Conservation (phyloP, 2,797 vertebrate species). For the Pseudopleuronectes americanus region DNA sequence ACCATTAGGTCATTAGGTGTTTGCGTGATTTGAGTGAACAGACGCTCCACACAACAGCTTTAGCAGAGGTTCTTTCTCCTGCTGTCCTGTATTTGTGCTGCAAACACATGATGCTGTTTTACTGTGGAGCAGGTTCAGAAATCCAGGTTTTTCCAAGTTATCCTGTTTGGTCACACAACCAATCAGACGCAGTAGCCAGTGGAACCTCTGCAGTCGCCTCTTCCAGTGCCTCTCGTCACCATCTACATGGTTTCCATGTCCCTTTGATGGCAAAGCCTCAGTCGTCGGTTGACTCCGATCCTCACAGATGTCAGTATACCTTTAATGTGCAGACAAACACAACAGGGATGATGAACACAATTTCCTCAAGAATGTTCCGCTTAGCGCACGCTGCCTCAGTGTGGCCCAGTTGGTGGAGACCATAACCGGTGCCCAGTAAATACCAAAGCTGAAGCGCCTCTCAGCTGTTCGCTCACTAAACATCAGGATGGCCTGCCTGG, state of each 20-base stretch:
- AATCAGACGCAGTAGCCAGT: constrained; percentile 10
- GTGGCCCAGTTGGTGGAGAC: constrained; percentile 37
- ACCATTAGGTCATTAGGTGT: background rate
- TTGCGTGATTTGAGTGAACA: constrained; percentile 27
- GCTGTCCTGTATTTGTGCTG: constrained; percentile 3
- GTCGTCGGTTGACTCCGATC: constrained; percentile 40
- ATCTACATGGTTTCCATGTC: constrained; percentile 47
- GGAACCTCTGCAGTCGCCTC: constrained; percentile 51
- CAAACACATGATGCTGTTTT: background rate
- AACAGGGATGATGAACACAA: constrained; percentile 32
- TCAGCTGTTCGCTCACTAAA: constrained; percentile 48
- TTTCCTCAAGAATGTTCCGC: constrained; percentile 50
- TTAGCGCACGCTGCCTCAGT: constrained; percentile 40
- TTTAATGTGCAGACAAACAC: constrained; percentile 51
- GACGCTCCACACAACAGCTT: background rate
- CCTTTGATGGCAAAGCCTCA: constrained; percentile 52
- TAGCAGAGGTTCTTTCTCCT: constrained; percentile 29
- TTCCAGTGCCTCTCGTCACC: constrained; percentile 71
- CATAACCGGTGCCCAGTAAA: constrained; percentile 51
- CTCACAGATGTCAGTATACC: constrained; percentile 52
- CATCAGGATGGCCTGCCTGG: constrained; percentile 59
- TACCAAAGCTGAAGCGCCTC: constrained; percentile 75
- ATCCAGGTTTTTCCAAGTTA: constrained; percentile 1
- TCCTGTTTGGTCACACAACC: too few species aligned
- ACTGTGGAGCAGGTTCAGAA: constrained; percentile 18